Conservation (phyloP, 1,140 invertebrate genomes). For the Drosophila parvula region DNA sequence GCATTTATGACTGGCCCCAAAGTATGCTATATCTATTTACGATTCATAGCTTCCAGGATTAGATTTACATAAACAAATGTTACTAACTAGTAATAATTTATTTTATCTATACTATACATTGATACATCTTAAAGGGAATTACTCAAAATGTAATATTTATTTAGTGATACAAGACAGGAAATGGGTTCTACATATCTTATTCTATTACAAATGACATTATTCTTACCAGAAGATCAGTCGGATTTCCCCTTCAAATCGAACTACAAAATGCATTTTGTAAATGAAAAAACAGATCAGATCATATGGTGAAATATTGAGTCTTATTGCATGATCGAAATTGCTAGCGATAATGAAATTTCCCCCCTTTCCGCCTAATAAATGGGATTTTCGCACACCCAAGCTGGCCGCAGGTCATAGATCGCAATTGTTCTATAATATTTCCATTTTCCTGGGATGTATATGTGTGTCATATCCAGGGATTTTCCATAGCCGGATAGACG, state of each 20-base stretch:
- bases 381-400: neutral
- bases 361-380: no score
- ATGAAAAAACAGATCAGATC: neutral
- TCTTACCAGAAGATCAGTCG: no score
- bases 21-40: neutral
- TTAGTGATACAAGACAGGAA: neutral
- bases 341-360: neutral
- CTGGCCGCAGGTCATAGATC: neutral
- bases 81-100: no score
- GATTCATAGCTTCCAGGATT: neutral
- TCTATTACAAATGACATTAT: no score
- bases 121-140: no score
- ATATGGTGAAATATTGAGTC: neutral
- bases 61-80: no score
- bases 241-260: neutral
- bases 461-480: constrained; percentile 40
- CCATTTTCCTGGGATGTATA: constrained; percentile 1
- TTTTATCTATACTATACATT: no score
- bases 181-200: no score
- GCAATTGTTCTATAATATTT: constrained; percentile 1
- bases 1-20: neutral
- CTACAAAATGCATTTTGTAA: neutral
- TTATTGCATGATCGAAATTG: constrained; percentile 1
- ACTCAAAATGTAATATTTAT: neutral
- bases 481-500: constrained; percentile 26